phyloP scores from a whole-genome alignment of 2,113 vertebrate genomes.

The Arenaria interpres region DNA sequence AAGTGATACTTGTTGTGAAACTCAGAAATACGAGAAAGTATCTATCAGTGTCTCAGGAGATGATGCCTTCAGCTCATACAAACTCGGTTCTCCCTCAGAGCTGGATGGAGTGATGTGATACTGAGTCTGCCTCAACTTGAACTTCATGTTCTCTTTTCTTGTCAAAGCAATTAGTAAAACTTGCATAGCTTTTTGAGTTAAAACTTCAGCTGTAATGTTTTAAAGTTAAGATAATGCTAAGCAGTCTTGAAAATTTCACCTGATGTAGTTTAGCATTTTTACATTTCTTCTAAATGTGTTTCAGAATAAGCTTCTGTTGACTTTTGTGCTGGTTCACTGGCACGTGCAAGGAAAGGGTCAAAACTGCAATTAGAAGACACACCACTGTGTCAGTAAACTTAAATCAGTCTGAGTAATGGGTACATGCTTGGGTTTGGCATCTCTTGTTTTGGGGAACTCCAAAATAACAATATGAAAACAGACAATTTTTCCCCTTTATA shows the following conservation, averaged over 20 bases:
- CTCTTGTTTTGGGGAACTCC: neutral
- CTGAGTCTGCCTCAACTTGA: neutral
- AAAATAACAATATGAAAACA: neutral
- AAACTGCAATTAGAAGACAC: neutral
- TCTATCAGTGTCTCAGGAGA: neutral
- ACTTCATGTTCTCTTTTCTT: neutral
- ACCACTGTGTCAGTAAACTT: neutral
- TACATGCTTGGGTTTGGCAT: neutral
- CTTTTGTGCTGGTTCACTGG: neutral
- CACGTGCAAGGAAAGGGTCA: neutral
- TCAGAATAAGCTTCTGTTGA: neutral
- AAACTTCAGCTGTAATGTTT: neutral
- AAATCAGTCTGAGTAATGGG: neutral
- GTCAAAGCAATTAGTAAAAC: neutral
- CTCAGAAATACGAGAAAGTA: neutral
- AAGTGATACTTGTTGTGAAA: neutral
- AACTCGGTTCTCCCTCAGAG: neutral
- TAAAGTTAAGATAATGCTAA: neutral
- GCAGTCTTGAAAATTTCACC: neutral
- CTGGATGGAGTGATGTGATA: neutral
- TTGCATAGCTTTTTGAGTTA: neutral
- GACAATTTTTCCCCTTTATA: neutral
- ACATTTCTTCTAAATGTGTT: neutral
- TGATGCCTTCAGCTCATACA: neutral
- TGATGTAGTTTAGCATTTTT: neutral